phyloP scores from a whole-genome alignment of 2,113 vertebrate genomes.

The Forbesichthys agassizii region DNA sequence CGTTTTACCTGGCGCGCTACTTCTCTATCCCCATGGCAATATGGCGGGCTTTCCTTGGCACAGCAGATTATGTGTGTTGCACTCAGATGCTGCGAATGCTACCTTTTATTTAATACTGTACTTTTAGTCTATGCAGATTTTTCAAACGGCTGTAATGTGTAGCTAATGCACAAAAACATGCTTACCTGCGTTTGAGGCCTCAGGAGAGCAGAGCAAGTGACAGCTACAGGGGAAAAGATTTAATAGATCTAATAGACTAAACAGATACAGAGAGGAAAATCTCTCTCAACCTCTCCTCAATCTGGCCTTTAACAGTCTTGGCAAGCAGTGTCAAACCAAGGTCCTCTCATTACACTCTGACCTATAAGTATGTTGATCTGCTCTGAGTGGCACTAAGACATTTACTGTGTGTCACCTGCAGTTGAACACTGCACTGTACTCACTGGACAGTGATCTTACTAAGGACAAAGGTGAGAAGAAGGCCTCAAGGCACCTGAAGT shows the following conservation, averaged over 20 bases:
- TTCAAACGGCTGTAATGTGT: constrained; percentile 36
- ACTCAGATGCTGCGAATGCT: constrained; percentile 37
- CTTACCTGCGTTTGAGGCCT: constrained; percentile 58
- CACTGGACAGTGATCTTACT: constrained; percentile 8
- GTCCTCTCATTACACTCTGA: constrained; percentile 56
- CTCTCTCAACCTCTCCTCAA: constrained; percentile 36
- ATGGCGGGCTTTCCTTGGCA: constrained; percentile 59
- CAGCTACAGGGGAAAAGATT: constrained; percentile 36
- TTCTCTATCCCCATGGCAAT: constrained; percentile 54
- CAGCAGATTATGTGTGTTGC: constrained; percentile 50
- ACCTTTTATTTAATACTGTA: constrained; percentile 40
- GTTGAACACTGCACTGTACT: background rate
- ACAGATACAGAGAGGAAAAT: constrained; percentile 54
- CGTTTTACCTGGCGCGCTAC: constrained; percentile 37
- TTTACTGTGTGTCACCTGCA: constrained; percentile 35
- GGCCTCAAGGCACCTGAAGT: constrained; percentile 14
- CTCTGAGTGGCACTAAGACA: constrained; percentile 55
- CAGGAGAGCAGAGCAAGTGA: constrained; percentile 48
- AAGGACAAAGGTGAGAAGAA: constrained; percentile 42
- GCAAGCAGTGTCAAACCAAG: constrained; percentile 41
- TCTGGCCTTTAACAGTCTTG: constrained; percentile 54
- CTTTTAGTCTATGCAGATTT: constrained; percentile 53
- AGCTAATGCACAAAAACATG: constrained; percentile 46
- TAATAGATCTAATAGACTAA: constrained; percentile 24
- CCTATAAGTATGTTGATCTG: constrained; percentile 58